phyloP scores from a whole-genome alignment of 2,888 invertebrate genomes.

The Balanococcus diminutus region DNA sequence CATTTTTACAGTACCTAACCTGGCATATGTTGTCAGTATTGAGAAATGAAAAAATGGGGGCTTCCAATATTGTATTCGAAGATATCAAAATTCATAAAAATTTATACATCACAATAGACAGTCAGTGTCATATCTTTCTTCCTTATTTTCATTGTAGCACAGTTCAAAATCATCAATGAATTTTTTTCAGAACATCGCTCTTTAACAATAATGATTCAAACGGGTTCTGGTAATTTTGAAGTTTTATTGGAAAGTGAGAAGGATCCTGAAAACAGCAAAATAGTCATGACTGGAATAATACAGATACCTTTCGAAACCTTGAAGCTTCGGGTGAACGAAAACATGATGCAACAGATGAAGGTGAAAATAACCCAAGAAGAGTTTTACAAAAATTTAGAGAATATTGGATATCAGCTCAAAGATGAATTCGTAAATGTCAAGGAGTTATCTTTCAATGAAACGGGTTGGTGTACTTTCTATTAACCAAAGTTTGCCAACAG shows the following conservation, averaged over 20 bases:
- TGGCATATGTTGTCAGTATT: slow-evolving; percentile 80
- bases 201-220: slow-evolving; percentile 67
- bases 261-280: slow-evolving; percentile 67
- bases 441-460: slow-evolving; percentile 44
- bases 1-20: slow-evolving; percentile 64
- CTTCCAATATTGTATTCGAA: slow-evolving; percentile 81
- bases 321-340: slow-evolving; percentile 65
- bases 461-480: too few species aligned
- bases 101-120: slow-evolving; percentile 74
- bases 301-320: slow-evolving; percentile 66
- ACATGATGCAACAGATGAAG: slow-evolving; percentile 57
- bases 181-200: slow-evolving; percentile 28
- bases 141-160: too few species aligned
- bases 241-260: slow-evolving; percentile 61
- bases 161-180: too few species aligned
- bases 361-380: slow-evolving; percentile 34
- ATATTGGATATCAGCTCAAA: slow-evolving; percentile 36
- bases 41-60: slow-evolving; percentile 69
- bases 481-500: too few species aligned
- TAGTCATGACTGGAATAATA: slow-evolving; percentile 74
- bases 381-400: slow-evolving; percentile 44
- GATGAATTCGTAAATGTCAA: slow-evolving; percentile 43
- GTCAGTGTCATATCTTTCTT: slow-evolving; percentile 58
- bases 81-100: slow-evolving; percentile 83
- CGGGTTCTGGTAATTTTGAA: slow-evolving; percentile 68